These are phyloP conservation scores for Psittacula derbiana DNA, from an alignment of 2,797 vertebrate genomes.

Conservation along the genomic window DNA sequence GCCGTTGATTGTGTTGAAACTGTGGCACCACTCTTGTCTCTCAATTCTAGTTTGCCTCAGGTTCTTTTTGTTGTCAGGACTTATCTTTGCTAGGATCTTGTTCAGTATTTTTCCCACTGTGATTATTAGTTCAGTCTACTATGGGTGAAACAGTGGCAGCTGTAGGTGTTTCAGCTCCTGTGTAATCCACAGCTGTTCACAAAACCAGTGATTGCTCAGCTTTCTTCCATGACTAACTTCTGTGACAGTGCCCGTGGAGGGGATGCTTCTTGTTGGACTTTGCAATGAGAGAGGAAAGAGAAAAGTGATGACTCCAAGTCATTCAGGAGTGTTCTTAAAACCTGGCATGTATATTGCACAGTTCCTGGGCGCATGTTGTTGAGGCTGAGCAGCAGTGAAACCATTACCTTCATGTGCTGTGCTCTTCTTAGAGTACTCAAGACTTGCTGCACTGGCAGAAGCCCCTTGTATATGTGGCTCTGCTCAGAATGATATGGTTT, in stretches of 20 bases:
- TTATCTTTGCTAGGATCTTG: neutral
- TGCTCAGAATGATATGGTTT: neutral
- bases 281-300: neutral
- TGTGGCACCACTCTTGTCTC: neutral
- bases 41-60: neutral
- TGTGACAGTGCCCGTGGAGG: neutral
- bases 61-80: neutral
- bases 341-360: neutral
- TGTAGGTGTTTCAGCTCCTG: neutral
- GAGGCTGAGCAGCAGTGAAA: neutral
- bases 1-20: neutral
- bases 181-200: accelerated
- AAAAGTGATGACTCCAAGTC: neutral
- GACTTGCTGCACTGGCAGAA: neutral
- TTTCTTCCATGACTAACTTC: neutral
- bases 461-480: neutral
- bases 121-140: neutral
- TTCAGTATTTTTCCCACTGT: neutral
- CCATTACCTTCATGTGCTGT: neutral
- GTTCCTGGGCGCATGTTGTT: neutral
- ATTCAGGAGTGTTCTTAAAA: neutral
- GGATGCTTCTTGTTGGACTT: neutral
- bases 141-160: neutral
- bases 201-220: neutral
- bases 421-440: neutral